Evolutionary conservation across 1,140 invertebrate species (phyloP).

Genomic region (Dendrolimus punctatus): DNA sequence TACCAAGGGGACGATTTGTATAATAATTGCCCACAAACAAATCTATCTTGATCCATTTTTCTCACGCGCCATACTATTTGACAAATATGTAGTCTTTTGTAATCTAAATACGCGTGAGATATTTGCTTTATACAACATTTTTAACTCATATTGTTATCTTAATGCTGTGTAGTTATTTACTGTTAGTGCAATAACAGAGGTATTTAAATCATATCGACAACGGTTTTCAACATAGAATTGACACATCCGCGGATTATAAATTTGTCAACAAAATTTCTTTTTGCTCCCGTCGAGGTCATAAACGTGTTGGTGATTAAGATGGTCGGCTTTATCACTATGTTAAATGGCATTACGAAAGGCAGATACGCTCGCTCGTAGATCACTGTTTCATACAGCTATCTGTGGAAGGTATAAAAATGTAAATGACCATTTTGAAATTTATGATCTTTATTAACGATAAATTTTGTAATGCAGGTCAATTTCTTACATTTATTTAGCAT

Average conservation of each 20-base stretch:
- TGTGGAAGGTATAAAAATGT: constrained; percentile 15
- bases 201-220: too few relatives aligned
- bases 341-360: constrained; percentile 3
- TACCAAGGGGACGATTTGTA: constrained; percentile 7
- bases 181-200: too few relatives aligned
- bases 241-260: too few relatives aligned
- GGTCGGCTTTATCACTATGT: neutral
- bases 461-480: constrained; percentile 15
- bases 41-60: constrained; percentile 11
- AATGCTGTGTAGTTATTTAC: too few relatives aligned
- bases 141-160: too few relatives aligned
- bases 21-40: constrained; percentile 7
- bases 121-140: too few relatives aligned
- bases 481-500: constrained; percentile 1
- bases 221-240: too few relatives aligned
- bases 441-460: constrained; percentile 4
- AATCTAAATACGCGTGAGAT: too few relatives aligned
- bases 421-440: constrained; percentile 18
- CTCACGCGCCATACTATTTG: constrained; percentile 11
- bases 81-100: constrained; percentile 7
- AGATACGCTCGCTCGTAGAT: neutral
- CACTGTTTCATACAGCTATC: neutral
- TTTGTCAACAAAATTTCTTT: too few relatives aligned
- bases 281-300: too few relatives aligned
- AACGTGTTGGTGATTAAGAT: too few relatives aligned